These are phyloP conservation scores for Tipula lateralis DNA, from an alignment of 2,888 invertebrate species.

Conservation along the genomic window DNA sequence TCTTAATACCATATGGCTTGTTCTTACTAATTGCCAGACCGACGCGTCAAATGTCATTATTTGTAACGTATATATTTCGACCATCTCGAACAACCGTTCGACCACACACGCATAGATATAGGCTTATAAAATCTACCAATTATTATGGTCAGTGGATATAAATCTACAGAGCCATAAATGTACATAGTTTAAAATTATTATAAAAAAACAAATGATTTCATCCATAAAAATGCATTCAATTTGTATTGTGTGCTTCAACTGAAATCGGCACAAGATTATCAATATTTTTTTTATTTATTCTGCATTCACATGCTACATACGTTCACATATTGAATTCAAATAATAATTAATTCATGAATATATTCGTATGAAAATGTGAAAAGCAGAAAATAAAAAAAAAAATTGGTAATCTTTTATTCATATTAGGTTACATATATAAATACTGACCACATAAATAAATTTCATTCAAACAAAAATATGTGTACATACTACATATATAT, in stretches of 20 bases:
- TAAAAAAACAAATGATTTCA: background rate
- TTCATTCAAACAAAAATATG: background rate
- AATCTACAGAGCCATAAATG: too few species aligned
- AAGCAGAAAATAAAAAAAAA: background rate
- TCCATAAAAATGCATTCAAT: background rate
- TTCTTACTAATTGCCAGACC: too few species aligned
- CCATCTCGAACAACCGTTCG: too few species aligned
- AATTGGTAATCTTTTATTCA: slow-evolving; percentile 5
- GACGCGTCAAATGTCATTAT: too few species aligned
- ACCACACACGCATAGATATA: too few species aligned
- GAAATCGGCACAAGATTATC: background rate
- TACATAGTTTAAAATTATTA: too few species aligned
- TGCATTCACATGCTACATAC: background rate
- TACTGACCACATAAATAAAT: background rate
- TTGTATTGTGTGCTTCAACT: background rate
- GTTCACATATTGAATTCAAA: background rate
- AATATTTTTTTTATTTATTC: background rate
- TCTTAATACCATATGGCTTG: too few species aligned
- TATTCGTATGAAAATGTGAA: background rate
- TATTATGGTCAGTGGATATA: too few species aligned
- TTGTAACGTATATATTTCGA: too few species aligned
- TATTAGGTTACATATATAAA: background rate
- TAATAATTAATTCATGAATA: slow-evolving; percentile 24
- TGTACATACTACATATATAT: background rate
- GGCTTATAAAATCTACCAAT: too few species aligned